A percentile compares a stretch with the other conserved stretches of the same genome.
Evolutionary conservation across 2,888 invertebrate genomes (phyloP).

Genomic region (Lithodes maja): DNA sequence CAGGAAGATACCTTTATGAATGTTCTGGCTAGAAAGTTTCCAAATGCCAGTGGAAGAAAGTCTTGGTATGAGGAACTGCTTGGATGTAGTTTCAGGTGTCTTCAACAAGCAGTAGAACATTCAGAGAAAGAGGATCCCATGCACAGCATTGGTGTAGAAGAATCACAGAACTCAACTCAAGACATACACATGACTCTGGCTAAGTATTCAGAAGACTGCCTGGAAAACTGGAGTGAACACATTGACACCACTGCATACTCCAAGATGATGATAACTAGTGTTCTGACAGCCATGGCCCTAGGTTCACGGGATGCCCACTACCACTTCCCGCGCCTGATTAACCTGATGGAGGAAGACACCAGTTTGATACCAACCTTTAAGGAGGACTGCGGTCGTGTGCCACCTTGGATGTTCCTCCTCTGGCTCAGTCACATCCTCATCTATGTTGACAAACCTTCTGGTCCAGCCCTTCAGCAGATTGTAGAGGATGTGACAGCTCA

Average conservation of each 20-base stretch:
- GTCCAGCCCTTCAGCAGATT: constrained; percentile 60
- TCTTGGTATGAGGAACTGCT: constrained; percentile 55
- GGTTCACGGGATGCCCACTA: constrained; percentile 63
- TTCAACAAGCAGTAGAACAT: constrained; percentile 38
- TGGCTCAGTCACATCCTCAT: constrained; percentile 70
- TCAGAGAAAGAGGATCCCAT: constrained; percentile 15
- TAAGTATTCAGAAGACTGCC: constrained; percentile 62
- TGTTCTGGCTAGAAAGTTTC: constrained; percentile 53
- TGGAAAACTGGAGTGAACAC: constrained; percentile 51
- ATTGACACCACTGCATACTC: constrained; percentile 39
- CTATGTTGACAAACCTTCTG: constrained; percentile 66
- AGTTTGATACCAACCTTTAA: constrained; percentile 31
- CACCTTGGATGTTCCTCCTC: constrained; percentile 69
- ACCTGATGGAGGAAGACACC: constrained; percentile 63
- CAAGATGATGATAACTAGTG: constrained; percentile 37
- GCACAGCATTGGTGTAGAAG: not conserved
- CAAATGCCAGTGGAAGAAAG: constrained; percentile 23
- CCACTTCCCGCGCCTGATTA: constrained; percentile 68
- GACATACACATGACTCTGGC: constrained; percentile 54
- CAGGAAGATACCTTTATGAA: constrained; percentile 49
- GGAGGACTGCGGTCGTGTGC: constrained; percentile 44
- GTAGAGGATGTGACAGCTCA: constrained; percentile 55
- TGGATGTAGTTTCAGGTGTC: constrained; percentile 42
- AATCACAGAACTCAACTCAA: not conserved
- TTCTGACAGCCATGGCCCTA: constrained; percentile 61